A percentile compares a stretch with the other conserved stretches of the same genome.
These are phyloP conservation scores for Syrista parreyssii DNA, from an alignment of 2,888 invertebrate species.

Conservation along the genomic window DNA sequence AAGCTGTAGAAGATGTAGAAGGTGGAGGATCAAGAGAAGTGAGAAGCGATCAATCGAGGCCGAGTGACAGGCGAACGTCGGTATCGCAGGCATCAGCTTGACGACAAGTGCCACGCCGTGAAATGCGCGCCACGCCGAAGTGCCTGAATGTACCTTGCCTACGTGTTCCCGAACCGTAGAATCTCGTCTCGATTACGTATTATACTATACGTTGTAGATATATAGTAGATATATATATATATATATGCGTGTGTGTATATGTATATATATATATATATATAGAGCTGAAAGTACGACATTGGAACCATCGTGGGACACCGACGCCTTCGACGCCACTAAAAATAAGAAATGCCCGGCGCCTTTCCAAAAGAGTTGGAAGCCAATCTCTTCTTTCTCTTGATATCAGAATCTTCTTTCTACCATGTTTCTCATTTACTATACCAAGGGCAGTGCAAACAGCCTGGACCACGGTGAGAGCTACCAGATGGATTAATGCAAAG, in stretches of 20 bases:
- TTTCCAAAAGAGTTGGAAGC: not conserved
- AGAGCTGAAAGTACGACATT: not conserved
- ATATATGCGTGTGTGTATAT: no score
- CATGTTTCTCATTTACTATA: not conserved
- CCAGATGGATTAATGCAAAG: conserved; percentile 44
- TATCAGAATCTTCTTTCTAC: not conserved
- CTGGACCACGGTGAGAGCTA: not conserved
- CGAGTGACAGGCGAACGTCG: conserved; percentile 52
- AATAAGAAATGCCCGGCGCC: not conserved
- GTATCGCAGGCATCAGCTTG: conserved; percentile 51
- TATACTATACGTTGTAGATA: not conserved
- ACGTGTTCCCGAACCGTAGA: conserved; percentile 25
- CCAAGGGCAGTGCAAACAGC: not conserved
- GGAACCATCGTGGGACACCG: not conserved
- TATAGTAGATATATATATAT: not conserved
- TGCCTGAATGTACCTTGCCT: conserved; percentile 25
- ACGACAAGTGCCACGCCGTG: conserved; percentile 49
- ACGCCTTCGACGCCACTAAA: not conserved
- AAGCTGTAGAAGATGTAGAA: conserved; percentile 7
- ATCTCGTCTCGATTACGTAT: conserved; percentile 36
- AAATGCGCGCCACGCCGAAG: conserved; percentile 37
- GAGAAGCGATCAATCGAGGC: conserved; percentile 58
- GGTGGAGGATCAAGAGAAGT: conserved; percentile 29
- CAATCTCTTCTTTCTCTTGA: not conserved
- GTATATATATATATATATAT: not conserved